Percentiles rank a stretch among this genome's conserved stretches.
phyloP scores from a whole-genome alignment of 2,797 vertebrate genomes.

The Anomalospiza imberbis region DNA sequence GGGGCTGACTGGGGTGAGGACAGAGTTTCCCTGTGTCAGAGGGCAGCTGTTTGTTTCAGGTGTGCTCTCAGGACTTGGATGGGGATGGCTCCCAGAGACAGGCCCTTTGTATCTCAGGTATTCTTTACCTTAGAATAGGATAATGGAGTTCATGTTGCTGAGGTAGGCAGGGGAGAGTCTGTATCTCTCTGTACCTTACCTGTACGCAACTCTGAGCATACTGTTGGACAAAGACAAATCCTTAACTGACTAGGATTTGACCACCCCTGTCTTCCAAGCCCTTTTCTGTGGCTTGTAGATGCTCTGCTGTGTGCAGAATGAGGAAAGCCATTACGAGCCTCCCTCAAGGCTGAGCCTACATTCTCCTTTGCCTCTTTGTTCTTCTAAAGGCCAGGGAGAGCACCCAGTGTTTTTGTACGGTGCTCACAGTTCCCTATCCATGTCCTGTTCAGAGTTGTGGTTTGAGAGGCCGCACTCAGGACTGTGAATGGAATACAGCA shows the following conservation, averaged over 20 bases:
- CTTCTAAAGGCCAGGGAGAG: not conserved
- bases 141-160: not conserved
- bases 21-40: not conserved
- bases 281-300: not conserved
- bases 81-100: not conserved
- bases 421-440: not conserved
- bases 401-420: not conserved
- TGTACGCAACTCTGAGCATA: not conserved
- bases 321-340: not conserved
- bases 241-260: not conserved
- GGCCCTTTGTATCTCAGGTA: not conserved
- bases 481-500: not conserved
- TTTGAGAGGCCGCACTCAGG: not conserved
- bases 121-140: not conserved
- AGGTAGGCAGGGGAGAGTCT: not conserved
- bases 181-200: not conserved
- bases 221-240: not conserved
- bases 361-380: not conserved
- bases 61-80: constrained; percentile 21
- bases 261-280: not conserved
- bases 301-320: not conserved
- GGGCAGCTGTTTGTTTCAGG: not conserved
- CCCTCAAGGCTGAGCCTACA: not conserved
- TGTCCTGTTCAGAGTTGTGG: not conserved
- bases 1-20: not conserved